These are phyloP conservation scores for Morbakka virulenta DNA, from an alignment of 30 jellyfish, hydroid and myxozoan species.

Conservation along the genomic window DNA sequence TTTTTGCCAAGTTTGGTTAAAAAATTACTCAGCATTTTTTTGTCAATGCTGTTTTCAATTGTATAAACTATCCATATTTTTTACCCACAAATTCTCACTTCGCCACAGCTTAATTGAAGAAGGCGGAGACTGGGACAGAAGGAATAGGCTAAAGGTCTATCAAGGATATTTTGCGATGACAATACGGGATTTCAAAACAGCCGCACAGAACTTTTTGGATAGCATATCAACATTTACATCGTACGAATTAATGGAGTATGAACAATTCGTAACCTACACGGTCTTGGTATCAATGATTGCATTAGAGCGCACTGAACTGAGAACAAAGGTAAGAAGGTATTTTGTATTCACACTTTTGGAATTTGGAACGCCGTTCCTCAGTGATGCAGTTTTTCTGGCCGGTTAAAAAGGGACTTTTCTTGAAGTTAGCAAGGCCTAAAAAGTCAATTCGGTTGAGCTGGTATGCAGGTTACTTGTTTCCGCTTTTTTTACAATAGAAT, in stretches of 20 bases:
- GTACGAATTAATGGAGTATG: constrained; percentile 85
- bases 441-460: too few species aligned
- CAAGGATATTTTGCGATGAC: constrained; percentile 90
- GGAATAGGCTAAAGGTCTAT: constrained; percentile 94
- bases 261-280: constrained; percentile 75
- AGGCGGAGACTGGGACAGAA: constrained; percentile 99
- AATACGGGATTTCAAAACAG: constrained; percentile 84
- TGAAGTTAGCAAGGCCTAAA: too few species aligned
- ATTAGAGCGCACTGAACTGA: constrained; percentile 76
- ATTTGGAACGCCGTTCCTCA: too few species aligned
- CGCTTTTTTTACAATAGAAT: too few species aligned
- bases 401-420: too few species aligned
- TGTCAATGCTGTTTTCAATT: not conserved
- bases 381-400: too few species aligned
- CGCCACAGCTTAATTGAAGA: constrained; percentile 78
- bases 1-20: not conserved
- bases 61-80: not conserved
- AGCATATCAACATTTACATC: constrained; percentile 98
- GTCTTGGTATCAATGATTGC: constrained; percentile 79
- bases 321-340: constrained; percentile 55
- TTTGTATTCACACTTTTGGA: not conserved
- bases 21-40: not conserved
- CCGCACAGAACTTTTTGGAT: constrained; percentile 79
- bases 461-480: too few species aligned
- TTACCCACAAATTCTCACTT: not conserved